These are phyloP conservation scores for Lutraria rhynchaena DNA, from an alignment of 1,140 invertebrate species.

Conservation along the genomic window DNA sequence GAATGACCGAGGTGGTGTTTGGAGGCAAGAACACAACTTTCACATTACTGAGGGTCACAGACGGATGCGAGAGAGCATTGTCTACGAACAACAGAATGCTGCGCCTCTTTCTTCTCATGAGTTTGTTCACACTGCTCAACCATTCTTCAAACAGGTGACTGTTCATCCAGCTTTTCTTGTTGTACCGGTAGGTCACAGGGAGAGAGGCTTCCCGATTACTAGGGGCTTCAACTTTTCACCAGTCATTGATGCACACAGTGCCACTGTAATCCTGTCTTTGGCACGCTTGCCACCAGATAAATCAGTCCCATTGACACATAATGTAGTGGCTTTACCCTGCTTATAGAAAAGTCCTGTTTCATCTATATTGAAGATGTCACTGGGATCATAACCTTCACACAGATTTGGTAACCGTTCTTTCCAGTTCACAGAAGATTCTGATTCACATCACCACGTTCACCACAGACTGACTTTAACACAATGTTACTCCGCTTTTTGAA, in stretches of 20 bases:
- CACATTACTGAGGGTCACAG: neutral
- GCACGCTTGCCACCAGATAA: conserved; percentile 41
- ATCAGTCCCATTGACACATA: conserved; percentile 27
- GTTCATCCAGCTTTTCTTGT: conserved; percentile 83
- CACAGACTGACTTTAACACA: neutral
- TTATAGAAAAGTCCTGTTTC: conserved; percentile 40
- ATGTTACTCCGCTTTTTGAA: conserved; percentile 3
- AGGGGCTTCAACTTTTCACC: conserved; percentile 6
- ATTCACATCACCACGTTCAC: conserved; percentile 15
- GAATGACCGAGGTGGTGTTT: conserved; percentile 60
- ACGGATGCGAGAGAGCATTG: neutral
- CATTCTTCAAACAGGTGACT: conserved; percentile 67
- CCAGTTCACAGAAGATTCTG: neutral
- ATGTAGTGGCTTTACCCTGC: conserved; percentile 4
- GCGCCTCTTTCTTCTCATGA: neutral
- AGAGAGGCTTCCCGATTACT: conserved; percentile 56
- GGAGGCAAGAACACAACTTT: conserved; percentile 46
- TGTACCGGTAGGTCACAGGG: conserved; percentile 80
- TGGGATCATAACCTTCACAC: neutral
- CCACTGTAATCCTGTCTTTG: conserved; percentile 50
- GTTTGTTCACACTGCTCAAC: neutral
- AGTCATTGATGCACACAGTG: conserved; percentile 39
- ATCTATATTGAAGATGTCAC: conserved; percentile 40
- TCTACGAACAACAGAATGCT: neutral
- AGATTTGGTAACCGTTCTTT: conserved; percentile 1